Evolutionary conservation across 2,888 invertebrate species (phyloP).

Genomic region (Stegophylla sp.): DNA sequence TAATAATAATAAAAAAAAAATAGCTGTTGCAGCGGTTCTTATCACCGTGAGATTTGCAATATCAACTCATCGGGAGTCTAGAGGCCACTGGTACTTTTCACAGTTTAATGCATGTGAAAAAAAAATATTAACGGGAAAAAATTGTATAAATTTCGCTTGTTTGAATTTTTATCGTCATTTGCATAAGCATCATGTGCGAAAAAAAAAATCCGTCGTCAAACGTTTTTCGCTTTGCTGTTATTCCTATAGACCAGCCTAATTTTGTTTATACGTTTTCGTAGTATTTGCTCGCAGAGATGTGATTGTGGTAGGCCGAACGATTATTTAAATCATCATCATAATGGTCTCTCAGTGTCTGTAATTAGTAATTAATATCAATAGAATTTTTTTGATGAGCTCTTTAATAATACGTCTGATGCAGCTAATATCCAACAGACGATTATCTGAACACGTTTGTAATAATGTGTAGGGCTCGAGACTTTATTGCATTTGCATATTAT

Average conservation of each 20-base stretch:
- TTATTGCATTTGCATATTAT: no score
- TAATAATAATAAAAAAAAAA: conserved; percentile 23
- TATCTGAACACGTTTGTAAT: no score
- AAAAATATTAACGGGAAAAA: not conserved
- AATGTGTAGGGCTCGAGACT: no score
- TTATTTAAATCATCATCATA: not conserved
- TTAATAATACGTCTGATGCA: no score
- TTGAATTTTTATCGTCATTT: conserved; percentile 10
- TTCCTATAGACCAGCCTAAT: conserved; percentile 23
- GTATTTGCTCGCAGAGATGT: not conserved
- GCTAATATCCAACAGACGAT: no score
- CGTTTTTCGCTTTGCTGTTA: not conserved
- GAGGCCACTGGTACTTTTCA: conserved; percentile 20
- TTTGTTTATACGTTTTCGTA: conserved; percentile 10
- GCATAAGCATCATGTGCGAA: not conserved
- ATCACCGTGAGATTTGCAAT: conserved; percentile 57
- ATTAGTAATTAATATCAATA: no score
- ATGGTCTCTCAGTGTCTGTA: no score
- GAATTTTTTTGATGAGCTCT: no score
- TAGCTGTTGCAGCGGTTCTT: conserved; percentile 29
- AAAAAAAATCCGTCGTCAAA: not conserved
- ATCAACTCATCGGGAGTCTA: conserved; percentile 49
- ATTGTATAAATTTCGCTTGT: conserved; percentile 23
- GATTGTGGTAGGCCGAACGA: not conserved
- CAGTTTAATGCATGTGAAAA: not conserved